Base-by-base conservation (phyloP, 2,888 invertebrate species). In the Dynastes maya region DNA sequence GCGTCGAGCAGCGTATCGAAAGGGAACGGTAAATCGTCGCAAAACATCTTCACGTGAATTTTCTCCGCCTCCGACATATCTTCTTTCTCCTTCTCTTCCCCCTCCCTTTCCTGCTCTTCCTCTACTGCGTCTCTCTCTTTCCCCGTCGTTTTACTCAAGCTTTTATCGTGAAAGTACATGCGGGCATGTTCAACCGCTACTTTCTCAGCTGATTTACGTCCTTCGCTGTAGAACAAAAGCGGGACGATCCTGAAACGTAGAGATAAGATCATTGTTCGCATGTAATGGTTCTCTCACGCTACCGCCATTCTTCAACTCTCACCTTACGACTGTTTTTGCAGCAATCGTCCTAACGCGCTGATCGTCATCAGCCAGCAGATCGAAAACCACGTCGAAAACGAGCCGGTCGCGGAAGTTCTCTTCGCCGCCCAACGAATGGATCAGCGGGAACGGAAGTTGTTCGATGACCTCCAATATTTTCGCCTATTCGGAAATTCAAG, bases 341-440 rank as follows among this genome's bases (percentile, higher is more conserved):
- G 95, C 93, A 0, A 95, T 93, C 79, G 91, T 91, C 79, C 97
- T 90, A 0, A 97, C 95, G 86, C 96, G 90, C 77, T 92, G 92
- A 87, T 97, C 96, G 81, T 94, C 94, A 87, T 96, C 96, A 5
- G 91, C 91, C 1, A 96, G 87, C 80, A 95, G 88, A 11, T 91
- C 89, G 22, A 94, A 88, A 8, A 96, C 87, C 0, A 95, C 91
- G 80, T 93, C 89, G 78, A 89, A 85, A 64, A 94, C 84, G 45
- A 93, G 89, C 82, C 90, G 90, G 79, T 91, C 90, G 88, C 94
- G 94, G 85, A 91, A 92, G 84, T 89, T 85, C 64, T 86, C 87
- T 71, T 86, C 88, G 5, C 88, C 88, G 72, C 90, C 91, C 49
- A 93, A 85, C 84, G 92, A 90, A 82, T 90, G 88, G 63, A 94